A percentile compares a stretch with the other conserved stretches of the same genome.
phyloP scores from a whole-genome alignment of 2,888 invertebrate genomes.

The Hydriomena furcata region DNA sequence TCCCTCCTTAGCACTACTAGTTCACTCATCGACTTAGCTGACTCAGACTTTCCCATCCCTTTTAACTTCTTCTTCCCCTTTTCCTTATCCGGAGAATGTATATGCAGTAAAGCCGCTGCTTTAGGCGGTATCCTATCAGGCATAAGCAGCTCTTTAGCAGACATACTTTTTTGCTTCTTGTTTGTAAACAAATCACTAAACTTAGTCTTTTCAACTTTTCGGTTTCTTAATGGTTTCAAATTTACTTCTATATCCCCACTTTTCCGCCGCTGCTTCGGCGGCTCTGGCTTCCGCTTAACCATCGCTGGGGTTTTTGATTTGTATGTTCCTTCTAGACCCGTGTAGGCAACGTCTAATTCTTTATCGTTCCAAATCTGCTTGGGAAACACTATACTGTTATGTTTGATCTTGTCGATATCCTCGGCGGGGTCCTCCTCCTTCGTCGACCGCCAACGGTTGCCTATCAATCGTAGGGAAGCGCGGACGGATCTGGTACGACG shows the following conservation, averaged over 20 bases:
- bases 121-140: constrained; percentile 84
- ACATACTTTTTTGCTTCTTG: constrained; percentile 72
- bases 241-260: constrained; percentile 74
- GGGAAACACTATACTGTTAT: constrained; percentile 64
- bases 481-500: constrained; percentile 88
- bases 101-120: constrained; percentile 85
- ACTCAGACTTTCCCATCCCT: constrained; percentile 69
- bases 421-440: constrained; percentile 68
- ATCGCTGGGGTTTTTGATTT: constrained; percentile 74
- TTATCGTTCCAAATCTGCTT: constrained; percentile 73
- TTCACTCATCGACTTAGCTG: constrained; percentile 65
- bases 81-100: constrained; percentile 72
- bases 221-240: constrained; percentile 65
- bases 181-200: constrained; percentile 77
- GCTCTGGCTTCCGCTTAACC: constrained; percentile 69
- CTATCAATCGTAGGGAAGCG: constrained; percentile 87
- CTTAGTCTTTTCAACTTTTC: constrained; percentile 72
- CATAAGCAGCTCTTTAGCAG: constrained; percentile 69
- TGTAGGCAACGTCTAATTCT: constrained; percentile 70
- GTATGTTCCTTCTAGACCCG: constrained; percentile 76
- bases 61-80: constrained; percentile 69
- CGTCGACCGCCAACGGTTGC: constrained; percentile 83
- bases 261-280: constrained; percentile 61
- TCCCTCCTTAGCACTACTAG: constrained; percentile 56
- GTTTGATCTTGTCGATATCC: constrained; percentile 62